Evolutionary conservation across 2,113 vertebrate genomes (phyloP).

Genomic region (Candoia aspera): DNA sequence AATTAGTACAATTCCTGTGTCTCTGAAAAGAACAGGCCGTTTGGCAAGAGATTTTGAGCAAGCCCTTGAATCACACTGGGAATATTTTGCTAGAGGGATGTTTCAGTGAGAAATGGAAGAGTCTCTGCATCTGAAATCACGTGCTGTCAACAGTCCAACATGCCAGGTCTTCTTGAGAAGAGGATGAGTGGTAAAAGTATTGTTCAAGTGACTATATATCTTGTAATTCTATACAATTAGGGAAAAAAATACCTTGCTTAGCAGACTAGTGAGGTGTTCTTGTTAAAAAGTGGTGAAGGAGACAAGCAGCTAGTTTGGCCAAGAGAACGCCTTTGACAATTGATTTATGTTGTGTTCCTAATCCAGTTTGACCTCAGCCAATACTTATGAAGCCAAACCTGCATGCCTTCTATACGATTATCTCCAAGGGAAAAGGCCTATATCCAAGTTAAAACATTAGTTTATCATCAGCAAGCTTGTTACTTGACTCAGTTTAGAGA

Average conservation of each 20-base stretch:
- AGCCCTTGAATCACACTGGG: slow-evolving; percentile 35
- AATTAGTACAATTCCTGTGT: slow-evolving; percentile 39
- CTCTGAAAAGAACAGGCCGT: slow-evolving; percentile 23
- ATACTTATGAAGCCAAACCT: neutral
- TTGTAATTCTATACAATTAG: neutral
- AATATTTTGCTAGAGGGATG: slow-evolving; percentile 11
- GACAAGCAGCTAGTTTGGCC: neutral
- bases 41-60: slow-evolving; percentile 43
- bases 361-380: neutral
- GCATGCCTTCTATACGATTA: neutral
- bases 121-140: neutral
- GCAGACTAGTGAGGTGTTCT: neutral
- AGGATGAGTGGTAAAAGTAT: neutral
- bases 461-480: neutral
- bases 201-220: neutral
- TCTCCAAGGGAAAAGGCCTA: neutral
- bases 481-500: neutral
- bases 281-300: neutral
- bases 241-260: neutral
- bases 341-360: neutral
- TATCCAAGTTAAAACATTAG: neutral
- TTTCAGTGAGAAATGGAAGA: slow-evolving; percentile 26
- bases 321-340: neutral
- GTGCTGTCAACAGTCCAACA: neutral
- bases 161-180: neutral